Evolutionary conservation across 2,797 vertebrate genomes (phyloP).

Genomic region (Meda fulgida): DNA sequence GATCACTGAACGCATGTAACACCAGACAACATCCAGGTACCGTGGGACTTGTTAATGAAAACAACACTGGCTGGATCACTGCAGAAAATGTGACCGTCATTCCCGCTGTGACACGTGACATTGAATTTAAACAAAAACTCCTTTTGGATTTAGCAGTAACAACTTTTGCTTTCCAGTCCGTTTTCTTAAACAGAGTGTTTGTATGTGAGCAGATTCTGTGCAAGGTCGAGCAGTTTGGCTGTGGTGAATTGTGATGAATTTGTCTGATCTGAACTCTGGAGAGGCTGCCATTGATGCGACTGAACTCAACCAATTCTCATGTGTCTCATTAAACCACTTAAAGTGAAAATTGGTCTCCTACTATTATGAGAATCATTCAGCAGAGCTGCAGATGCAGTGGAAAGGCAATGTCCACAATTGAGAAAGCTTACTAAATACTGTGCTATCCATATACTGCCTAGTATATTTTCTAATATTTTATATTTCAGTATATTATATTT

Average conservation of each 20-base stretch:
- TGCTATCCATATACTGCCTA: not conserved
- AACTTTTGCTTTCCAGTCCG: constrained; percentile 15
- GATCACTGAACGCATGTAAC: constrained; percentile 10
- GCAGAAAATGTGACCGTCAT: not conserved
- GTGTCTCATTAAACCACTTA: constrained; percentile 26
- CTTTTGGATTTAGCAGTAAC: not conserved
- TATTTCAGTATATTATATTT: not conserved
- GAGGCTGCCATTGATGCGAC: constrained; percentile 1
- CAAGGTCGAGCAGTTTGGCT: not conserved
- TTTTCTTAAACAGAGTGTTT: not conserved
- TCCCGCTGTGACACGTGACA: not conserved
- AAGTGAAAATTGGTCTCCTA: constrained; percentile 29
- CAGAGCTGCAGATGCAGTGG: not conserved
- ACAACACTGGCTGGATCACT: not conserved
- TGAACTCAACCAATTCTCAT: constrained; percentile 24
- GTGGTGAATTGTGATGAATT: constrained; percentile 1
- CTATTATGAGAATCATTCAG: constrained; percentile 16
- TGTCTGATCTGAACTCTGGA: constrained; percentile 28
- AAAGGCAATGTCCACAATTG: not conserved
- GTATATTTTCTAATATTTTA: not conserved
- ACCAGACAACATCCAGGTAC: constrained; percentile 9
- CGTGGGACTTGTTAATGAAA: not conserved
- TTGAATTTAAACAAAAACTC: not conserved
- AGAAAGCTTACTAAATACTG: constrained; percentile 15
- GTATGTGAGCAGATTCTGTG: not conserved